Percentiles rank a stretch among this genome's conserved stretches.
phyloP scores from a whole-genome alignment of 2,888 invertebrate genomes.

The Tryphoninae sp. region DNA sequence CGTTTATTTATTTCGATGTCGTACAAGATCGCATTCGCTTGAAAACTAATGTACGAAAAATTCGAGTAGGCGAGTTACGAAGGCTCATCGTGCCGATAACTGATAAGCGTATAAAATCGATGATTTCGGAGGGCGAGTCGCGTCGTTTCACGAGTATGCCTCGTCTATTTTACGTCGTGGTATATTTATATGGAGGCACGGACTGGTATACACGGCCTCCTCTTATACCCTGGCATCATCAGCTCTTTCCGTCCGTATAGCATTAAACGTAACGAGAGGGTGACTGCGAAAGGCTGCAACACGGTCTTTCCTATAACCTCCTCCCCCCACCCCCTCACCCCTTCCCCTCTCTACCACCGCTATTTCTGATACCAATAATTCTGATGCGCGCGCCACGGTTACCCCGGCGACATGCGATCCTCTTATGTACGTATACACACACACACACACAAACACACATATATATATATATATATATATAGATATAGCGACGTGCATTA shows the following conservation, averaged over 20 bases:
- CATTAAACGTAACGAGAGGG: constrained; percentile 68
- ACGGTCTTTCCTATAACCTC: constrained; percentile 63
- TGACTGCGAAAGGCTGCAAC: constrained; percentile 47
- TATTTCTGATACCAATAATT: constrained; percentile 68
- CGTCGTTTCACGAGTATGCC: constrained; percentile 66
- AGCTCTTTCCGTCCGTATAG: constrained; percentile 58
- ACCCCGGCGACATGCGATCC: constrained; percentile 65
- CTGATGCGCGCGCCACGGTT: constrained; percentile 50
- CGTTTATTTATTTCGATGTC: background rate
- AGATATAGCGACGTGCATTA: constrained; percentile 1
- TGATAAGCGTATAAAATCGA: constrained; percentile 77
- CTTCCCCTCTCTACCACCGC: constrained; percentile 33
- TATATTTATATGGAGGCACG: background rate
- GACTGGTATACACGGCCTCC: constrained; percentile 1
- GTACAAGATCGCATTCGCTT: background rate
- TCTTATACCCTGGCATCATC: constrained; percentile 60
- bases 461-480: background rate
- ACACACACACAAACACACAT: background rate
- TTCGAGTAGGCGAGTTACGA: constrained; percentile 17
- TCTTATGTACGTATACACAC: background rate
- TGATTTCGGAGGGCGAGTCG: constrained; percentile 73
- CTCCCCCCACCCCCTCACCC: too few relatives aligned
- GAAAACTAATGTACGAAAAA: constrained; percentile 3
- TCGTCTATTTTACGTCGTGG: constrained; percentile 30
- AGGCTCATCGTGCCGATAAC: constrained; percentile 65